phyloP scores from a whole-genome alignment of 1,140 invertebrate species.

The Charaxes varanes region DNA sequence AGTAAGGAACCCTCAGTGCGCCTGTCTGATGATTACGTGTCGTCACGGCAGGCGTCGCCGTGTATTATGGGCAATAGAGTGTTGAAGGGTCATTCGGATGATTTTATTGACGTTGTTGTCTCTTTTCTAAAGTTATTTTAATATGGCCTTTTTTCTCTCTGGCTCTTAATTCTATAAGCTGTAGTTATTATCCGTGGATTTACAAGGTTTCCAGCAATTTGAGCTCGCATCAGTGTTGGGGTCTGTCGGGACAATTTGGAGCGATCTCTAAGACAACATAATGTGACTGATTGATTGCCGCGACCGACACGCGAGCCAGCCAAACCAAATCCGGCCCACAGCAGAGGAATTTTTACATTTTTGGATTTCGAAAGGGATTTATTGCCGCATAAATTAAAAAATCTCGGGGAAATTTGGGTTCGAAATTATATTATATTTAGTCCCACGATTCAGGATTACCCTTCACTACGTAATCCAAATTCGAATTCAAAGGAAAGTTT shows the following conservation, averaged over 20 bases:
- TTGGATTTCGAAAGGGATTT: slow-evolving; percentile 18
- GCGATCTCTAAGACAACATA: slow-evolving; percentile 66
- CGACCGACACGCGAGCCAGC: slow-evolving; percentile 32
- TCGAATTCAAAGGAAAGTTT: no score
- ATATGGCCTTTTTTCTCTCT: neutral
- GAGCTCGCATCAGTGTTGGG: slow-evolving; percentile 15
- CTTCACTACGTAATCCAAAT: no score
- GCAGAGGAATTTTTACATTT: slow-evolving; percentile 21
- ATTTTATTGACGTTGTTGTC: no score
- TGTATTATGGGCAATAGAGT: no score
- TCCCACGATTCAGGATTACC: no score
- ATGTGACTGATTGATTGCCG: slow-evolving; percentile 64
- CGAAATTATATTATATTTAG: no score
- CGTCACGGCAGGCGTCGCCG: no score
- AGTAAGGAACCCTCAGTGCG: no score
- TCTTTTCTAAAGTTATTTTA: no score
- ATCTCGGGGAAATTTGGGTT: no score
- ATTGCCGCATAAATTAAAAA: slow-evolving; percentile 7
- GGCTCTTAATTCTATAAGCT: slow-evolving; percentile 8
- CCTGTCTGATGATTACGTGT: no score
- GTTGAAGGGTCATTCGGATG: no score
- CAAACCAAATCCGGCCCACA: slow-evolving; percentile 12
- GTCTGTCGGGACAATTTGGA: slow-evolving; percentile 50
- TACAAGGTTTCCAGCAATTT: slow-evolving; percentile 26
- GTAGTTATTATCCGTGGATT: slow-evolving; percentile 14